These are phyloP conservation scores for Melitaea cinxia DNA, from an alignment of 1,140 invertebrate genomes.

Conservation along the genomic window DNA sequence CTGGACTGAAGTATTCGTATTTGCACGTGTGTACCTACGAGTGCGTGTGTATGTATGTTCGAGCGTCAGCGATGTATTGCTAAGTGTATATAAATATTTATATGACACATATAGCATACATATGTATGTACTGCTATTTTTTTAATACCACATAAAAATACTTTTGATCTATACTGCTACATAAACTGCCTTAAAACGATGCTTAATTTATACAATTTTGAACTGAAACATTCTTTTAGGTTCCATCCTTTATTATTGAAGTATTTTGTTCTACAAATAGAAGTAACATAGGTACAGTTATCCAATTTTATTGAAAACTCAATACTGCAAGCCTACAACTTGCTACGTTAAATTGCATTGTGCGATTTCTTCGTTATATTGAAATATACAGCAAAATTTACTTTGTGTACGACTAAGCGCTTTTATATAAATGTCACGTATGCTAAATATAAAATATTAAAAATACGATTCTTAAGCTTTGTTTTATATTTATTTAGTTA, in stretches of 20 bases:
- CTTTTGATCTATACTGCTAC: too few species aligned
- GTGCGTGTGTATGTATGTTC: too few species aligned
- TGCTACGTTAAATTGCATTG: constrained; percentile 11
- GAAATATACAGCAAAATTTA: constrained; percentile 1
- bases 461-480: background rate
- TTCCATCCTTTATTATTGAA: background rate
- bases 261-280: background rate
- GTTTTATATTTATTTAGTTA: background rate
- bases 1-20: too few species aligned
- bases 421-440: background rate
- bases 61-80: too few species aligned
- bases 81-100: too few species aligned
- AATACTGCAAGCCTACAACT: background rate
- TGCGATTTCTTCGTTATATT: background rate
- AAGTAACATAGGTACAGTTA: background rate
- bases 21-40: too few species aligned
- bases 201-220: too few species aligned
- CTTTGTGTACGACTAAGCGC: constrained; percentile 6
- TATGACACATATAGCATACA: too few species aligned
- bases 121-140: too few species aligned
- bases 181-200: too few species aligned
- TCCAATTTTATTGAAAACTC: constrained; percentile 9
- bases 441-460: background rate
- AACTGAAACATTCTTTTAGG: too few species aligned
- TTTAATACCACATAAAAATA: too few species aligned